A percentile compares a stretch with the other conserved stretches of the same genome.
phyloP scores from a whole-genome alignment of 2,113 vertebrate species.

The Ursus arctos region DNA sequence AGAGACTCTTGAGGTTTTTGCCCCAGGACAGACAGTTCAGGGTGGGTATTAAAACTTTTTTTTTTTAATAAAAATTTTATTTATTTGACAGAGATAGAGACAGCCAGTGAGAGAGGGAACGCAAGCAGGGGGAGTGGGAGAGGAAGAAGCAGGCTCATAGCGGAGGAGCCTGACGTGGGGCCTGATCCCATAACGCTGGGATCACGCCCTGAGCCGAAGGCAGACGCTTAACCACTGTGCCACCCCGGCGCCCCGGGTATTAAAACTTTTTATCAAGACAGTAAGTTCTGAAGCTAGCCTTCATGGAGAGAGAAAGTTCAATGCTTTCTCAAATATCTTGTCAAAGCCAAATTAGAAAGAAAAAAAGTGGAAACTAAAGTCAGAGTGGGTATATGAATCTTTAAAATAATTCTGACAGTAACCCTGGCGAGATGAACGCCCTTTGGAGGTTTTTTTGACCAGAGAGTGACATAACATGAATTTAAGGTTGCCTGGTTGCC shows the following conservation, averaged over 20 bases:
- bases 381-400: background rate
- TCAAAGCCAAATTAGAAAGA: background rate
- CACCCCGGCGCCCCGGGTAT: background rate
- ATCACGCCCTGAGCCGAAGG: too few species aligned
- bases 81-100: too few species aligned
- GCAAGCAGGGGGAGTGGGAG: too few species aligned
- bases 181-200: too few species aligned
- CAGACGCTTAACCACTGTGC: too few species aligned
- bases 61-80: too few species aligned
- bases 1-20: background rate
- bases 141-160: too few species aligned
- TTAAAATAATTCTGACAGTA: background rate
- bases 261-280: background rate
- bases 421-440: background rate
- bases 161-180: too few species aligned
- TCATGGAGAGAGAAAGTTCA: background rate
- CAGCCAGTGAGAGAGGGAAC: too few species aligned
- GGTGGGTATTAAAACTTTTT: background rate
- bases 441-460: background rate
- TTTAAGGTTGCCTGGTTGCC: background rate
- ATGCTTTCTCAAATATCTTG: background rate
- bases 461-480: background rate
- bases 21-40: background rate
- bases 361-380: background rate
- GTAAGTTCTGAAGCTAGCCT: background rate